A percentile compares a stretch with the other conserved stretches of the same genome.
phyloP scores from a whole-genome alignment of 2,797 vertebrate genomes.

The Sebastes jordani region DNA sequence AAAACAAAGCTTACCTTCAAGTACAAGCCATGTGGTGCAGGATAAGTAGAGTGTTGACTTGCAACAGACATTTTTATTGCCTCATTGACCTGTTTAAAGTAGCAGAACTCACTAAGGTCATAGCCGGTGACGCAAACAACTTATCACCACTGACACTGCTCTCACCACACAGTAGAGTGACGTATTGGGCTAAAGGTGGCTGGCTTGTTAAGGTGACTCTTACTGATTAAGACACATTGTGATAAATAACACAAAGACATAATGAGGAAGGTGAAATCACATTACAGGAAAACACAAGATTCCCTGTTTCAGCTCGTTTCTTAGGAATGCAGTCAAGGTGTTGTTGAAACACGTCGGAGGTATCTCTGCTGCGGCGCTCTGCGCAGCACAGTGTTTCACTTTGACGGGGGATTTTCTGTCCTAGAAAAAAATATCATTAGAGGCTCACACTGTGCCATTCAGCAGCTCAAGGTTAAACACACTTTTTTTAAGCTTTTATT shows the following conservation, averaged over 20 bases:
- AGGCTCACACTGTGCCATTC: not conserved
- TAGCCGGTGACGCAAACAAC: conserved; percentile 13
- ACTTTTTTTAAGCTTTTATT: conserved; percentile 37
- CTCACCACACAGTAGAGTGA: not conserved
- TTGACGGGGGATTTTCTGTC: conserved; percentile 6
- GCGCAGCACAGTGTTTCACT: conserved; percentile 9
- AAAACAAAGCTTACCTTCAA: conserved; percentile 37
- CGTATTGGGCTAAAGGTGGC: not conserved
- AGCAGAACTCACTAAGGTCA: conserved; percentile 4
- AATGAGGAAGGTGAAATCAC: not conserved
- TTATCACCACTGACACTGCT: conserved; percentile 2
- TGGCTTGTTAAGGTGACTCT: not conserved
- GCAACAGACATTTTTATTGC: conserved; percentile 41
- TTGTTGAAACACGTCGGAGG: conserved; percentile 60
- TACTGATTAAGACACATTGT: not conserved
- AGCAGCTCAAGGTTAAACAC: not conserved
- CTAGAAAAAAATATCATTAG: not conserved
- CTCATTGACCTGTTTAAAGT: conserved; percentile 43
- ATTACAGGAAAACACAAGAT: not conserved
- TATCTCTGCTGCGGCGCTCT: not conserved
- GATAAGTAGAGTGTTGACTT: conserved; percentile 8
- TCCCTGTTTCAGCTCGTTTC: conserved; percentile 67
- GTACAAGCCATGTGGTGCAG: not conserved
- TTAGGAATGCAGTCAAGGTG: conserved; percentile 62
- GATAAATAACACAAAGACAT: not conserved